Percentiles rank a stretch among this genome's conserved stretches.
Conservation (phyloP, 2,797 vertebrate genomes). For the Rhinophrynus dorsalis region DNA sequence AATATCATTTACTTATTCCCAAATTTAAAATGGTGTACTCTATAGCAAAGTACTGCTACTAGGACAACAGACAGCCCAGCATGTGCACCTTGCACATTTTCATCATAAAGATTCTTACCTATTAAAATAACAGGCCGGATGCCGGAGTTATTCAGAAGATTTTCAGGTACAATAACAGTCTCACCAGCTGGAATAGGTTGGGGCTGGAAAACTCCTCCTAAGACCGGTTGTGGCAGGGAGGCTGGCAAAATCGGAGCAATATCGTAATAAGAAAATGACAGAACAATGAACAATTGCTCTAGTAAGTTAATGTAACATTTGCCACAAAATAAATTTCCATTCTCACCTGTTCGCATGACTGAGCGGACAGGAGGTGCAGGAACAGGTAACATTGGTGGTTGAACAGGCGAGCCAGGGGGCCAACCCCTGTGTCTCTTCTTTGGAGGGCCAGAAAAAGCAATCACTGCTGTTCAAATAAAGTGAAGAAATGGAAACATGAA, state of each 20-base stretch:
- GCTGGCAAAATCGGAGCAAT: no score
- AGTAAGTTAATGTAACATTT: background rate
- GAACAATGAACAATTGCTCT: background rate
- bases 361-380: constrained; percentile 84
- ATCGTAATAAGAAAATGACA: background rate
- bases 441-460: constrained; percentile 87
- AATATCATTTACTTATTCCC: no score
- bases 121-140: constrained; percentile 96
- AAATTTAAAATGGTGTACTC: no score
- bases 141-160: constrained; percentile 89
- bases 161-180: constrained; percentile 95
- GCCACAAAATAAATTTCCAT: background rate
- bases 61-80: no score
- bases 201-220: constrained; percentile 87
- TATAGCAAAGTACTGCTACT: no score
- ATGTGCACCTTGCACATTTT: no score
- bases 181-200: constrained; percentile 91
- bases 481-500: background rate
- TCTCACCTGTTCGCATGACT: constrained; percentile 78
- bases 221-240: constrained; percentile 77
- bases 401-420: constrained; percentile 80
- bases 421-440: constrained; percentile 97
- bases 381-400: constrained; percentile 73
- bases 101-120: no score
- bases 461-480: constrained; percentile 67